phyloP scores from a whole-genome alignment of 2,888 invertebrate species.

The Apotomis turbidana region DNA sequence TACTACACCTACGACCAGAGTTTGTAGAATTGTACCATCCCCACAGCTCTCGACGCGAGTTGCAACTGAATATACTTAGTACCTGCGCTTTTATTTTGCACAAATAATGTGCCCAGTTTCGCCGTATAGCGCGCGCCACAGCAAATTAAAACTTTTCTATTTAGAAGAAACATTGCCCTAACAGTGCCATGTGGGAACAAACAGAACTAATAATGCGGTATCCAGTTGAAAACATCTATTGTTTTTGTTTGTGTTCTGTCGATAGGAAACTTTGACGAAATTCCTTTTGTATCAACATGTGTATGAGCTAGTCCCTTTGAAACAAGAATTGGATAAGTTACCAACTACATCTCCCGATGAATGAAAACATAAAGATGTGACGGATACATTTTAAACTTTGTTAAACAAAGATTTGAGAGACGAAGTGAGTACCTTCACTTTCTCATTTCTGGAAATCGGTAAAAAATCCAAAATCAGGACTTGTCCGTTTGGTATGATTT shows the following conservation, averaged over 20 bases:
- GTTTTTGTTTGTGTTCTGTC: constrained; percentile 54
- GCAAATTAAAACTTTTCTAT: constrained; percentile 74
- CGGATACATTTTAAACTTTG: background rate
- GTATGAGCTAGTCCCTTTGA: background rate
- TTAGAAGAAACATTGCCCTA: constrained; percentile 63
- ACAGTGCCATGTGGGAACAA: constrained; percentile 53
- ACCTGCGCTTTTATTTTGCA: constrained; percentile 27
- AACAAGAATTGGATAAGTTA: constrained; percentile 7
- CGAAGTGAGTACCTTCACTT: too few species aligned
- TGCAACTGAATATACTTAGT: constrained; percentile 16
- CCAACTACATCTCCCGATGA: background rate
- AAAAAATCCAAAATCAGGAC: too few species aligned
- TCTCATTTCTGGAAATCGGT: too few species aligned
- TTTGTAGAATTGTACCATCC: constrained; percentile 15
- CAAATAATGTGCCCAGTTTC: constrained; percentile 21
- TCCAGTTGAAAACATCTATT: constrained; percentile 57
- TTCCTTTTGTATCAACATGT: constrained; percentile 3
- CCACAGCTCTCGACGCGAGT: constrained; percentile 5
- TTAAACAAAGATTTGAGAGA: background rate
- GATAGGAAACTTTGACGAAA: constrained; percentile 13
- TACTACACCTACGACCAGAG: background rate
- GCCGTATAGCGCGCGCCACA: constrained; percentile 51
- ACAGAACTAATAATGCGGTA: constrained; percentile 56
- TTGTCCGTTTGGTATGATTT: background rate
- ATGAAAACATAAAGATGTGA: background rate